Percentiles rank a stretch among this genome's conserved stretches.
Conservation (phyloP, 2,888 invertebrate species). For the Girardia tigrina region DNA sequence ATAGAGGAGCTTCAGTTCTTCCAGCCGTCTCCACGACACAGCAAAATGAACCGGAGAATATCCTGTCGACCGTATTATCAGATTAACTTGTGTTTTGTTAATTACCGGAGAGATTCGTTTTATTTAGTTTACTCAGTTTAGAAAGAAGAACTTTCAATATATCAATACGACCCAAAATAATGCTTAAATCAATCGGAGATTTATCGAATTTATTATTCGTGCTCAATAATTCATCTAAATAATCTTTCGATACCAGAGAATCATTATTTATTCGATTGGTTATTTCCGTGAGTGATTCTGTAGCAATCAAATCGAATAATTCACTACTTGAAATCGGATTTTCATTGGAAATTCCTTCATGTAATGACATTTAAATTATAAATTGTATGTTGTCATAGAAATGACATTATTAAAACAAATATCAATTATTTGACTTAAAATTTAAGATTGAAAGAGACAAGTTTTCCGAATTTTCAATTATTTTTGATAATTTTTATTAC, state of each 20-base stretch:
- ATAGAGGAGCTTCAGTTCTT: not conserved
- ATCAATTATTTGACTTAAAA: not conserved
- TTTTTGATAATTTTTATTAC: too few relatives aligned
- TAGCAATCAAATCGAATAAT: not conserved
- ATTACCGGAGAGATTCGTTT: not conserved
- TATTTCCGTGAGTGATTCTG: slow-evolving; percentile 6
- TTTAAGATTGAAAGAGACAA: too few relatives aligned
- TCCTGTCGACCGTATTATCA: too few relatives aligned
- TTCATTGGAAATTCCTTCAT: slow-evolving; percentile 17
- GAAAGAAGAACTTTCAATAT: not conserved
- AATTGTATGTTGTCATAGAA: not conserved
- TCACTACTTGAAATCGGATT: not conserved
- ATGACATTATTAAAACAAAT: not conserved
- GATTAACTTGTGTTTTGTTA: too few relatives aligned
- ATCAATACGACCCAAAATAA: not conserved
- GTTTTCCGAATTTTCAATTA: too few relatives aligned
- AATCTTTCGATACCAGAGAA: not conserved
- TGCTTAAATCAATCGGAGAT: not conserved
- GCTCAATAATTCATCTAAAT: slow-evolving; percentile 8
- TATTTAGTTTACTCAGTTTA: not conserved
- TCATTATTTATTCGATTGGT: slow-evolving; percentile 9
- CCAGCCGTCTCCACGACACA: not conserved
- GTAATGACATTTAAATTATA: not conserved
- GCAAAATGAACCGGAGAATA: not conserved
- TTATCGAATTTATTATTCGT: not conserved